Evolutionary conservation across 2,113 vertebrate genomes (phyloP).

Genomic region (Trochalopteron elliotii): DNA sequence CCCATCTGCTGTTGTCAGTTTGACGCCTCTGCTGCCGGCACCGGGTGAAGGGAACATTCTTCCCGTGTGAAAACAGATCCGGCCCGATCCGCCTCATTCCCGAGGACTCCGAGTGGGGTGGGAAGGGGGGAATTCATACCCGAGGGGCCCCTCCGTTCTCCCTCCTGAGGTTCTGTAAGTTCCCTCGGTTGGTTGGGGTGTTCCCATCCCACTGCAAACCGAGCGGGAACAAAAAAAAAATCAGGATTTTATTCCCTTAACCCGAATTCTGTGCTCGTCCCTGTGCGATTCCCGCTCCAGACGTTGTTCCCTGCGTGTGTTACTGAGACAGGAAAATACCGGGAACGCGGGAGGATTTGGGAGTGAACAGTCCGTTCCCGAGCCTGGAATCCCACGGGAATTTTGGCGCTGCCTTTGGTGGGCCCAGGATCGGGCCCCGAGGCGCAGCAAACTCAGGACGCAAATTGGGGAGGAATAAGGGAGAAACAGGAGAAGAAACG

Average conservation of each 20-base stretch:
- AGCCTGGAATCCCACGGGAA: not conserved
- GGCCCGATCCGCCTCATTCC: not conserved
- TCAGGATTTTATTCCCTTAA: not conserved
- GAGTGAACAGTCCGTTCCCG: not conserved
- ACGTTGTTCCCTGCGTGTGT: too few relatives aligned
- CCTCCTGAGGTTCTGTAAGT: not conserved
- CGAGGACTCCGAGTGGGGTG: not conserved
- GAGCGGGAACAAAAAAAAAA: not conserved
- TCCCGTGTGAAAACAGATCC: slow-evolving; percentile 62
- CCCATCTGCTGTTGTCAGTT: slow-evolving; percentile 74
- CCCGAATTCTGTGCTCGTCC: accelerated
- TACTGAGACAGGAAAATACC: not conserved
- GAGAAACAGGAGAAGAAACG: not conserved
- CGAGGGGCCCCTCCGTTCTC: not conserved
- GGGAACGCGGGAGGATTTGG: not conserved
- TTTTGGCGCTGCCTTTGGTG: accelerated
- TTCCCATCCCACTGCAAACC: not conserved
- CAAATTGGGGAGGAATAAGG: not conserved
- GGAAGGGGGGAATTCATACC: not conserved
- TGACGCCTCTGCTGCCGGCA: not conserved
- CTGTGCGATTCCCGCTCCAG: not conserved
- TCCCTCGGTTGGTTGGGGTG: accelerated
- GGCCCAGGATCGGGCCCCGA: not conserved
- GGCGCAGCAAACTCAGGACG: not conserved
- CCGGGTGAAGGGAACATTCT: not conserved